Evolutionary conservation across 1,140 invertebrate genomes (phyloP), one percentile per base, ranked within the genome.

Genomic region (Pogonomyrmex californicus): DNA sequence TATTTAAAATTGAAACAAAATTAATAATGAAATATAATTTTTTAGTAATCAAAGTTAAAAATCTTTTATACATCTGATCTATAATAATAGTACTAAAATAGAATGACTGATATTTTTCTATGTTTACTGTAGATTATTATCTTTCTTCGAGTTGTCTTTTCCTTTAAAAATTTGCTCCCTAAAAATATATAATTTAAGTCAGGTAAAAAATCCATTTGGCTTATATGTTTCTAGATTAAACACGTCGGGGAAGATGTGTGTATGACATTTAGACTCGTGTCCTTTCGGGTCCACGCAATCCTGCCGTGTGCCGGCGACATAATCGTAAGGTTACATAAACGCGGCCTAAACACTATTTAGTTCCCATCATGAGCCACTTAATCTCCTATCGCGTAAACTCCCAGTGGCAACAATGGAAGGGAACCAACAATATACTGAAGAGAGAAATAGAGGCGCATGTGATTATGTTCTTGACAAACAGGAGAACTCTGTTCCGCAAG

Each of bases 291-390:
- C 3, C 54, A 14, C 30, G 12, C 41, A 58, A 60, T 23, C 54
- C 41, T 47, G 23, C 23, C 60, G 60, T 63, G 60, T 44, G 60
- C n/a, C 66, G 41, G 41, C 51, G 70, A n/a, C 63, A 33, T 66
- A 65, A 77, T 71, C 68, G 47, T 33, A 51, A 83, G 71, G 58
- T 85, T 73, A 54, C 38, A 75, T 36, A 65, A 81, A 87, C 81
- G 65, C 63, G 68, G 77, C 75, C 77, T 87, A 92, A 92, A 92
- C 87, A 71, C 76, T 86, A 88, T 94, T 94, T 92, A 93, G 93
- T 95, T 95, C 93, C 94, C 94, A 95, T 95, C 93, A 93, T 93
- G 90, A 89, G 87, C 87, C 90, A 93, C 93, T 95, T 94, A 94
- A 95, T 95, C 93, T 92, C 88, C 65, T 89, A 93, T 94, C 91